phyloP scores from a whole-genome alignment of 2,113 vertebrate genomes.

The pig (Sus scrofa) region T2T-Sscrofa CM000819.6:125974501-125975000 shows the following conservation, averaged over 20 bases:
- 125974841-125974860: conserved; percentile 38
- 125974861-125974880: conserved; percentile 42
- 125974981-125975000: background rate
- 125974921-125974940: background rate
- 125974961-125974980: too few species aligned
- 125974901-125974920: background rate
- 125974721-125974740: conserved; percentile 39
- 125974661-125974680: conserved; percentile 36
- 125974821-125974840: conserved; percentile 20
- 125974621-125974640: conserved; percentile 49
- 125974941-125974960: too few species aligned
- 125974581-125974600: background rate
- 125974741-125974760: background rate
- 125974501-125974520: background rate
- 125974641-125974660: conserved; percentile 42
- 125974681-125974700: conserved; percentile 55
- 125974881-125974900: background rate
- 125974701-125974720: conserved; percentile 40
- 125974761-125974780: background rate
- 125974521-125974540: background rate
- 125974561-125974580: background rate
- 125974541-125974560: background rate
- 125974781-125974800: background rate
- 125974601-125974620: conserved; percentile 1
- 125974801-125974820: conserved; percentile 58